phyloP scores from a whole-genome alignment of 1,140 invertebrate genomes.

The Phocides pigmalion region DNA sequence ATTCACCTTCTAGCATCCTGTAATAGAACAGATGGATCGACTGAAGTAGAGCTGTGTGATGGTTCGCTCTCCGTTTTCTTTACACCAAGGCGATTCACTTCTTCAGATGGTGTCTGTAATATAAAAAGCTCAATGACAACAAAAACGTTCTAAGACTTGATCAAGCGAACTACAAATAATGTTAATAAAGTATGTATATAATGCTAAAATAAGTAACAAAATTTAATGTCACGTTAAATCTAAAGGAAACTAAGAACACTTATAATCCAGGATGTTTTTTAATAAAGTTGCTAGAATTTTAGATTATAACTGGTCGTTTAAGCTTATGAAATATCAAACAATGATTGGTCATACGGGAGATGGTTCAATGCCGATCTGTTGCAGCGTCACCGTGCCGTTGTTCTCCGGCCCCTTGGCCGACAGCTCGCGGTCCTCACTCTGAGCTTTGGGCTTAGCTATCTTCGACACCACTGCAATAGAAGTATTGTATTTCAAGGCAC shows the following conservation, averaged over 20 bases:
- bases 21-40: conserved; percentile 67
- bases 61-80: conserved; percentile 79
- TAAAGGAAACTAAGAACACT: no score
- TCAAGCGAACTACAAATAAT: no score
- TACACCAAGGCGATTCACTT: conserved; percentile 58
- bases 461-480: conserved; percentile 63
- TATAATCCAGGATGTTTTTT: no score
- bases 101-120: conserved; percentile 45
- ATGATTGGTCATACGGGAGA: conserved; percentile 54
- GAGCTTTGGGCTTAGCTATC: conserved; percentile 78
- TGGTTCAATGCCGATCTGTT: conserved; percentile 82
- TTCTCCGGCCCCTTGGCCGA: conserved; percentile 52
- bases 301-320: no score
- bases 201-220: no score
- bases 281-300: no score
- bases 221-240: no score
- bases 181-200: no score
- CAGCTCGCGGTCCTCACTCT: conserved; percentile 79
- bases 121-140: neutral
- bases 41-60: conserved; percentile 51
- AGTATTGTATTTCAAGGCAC: conserved; percentile 9
- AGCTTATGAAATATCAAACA: no score
- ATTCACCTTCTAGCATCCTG: conserved; percentile 72
- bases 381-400: conserved; percentile 68
- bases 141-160: no score